These are phyloP conservation scores for Leptinotarsa defecta DNA, from an alignment of 1,140 invertebrate species.

Conservation along the genomic window DNA sequence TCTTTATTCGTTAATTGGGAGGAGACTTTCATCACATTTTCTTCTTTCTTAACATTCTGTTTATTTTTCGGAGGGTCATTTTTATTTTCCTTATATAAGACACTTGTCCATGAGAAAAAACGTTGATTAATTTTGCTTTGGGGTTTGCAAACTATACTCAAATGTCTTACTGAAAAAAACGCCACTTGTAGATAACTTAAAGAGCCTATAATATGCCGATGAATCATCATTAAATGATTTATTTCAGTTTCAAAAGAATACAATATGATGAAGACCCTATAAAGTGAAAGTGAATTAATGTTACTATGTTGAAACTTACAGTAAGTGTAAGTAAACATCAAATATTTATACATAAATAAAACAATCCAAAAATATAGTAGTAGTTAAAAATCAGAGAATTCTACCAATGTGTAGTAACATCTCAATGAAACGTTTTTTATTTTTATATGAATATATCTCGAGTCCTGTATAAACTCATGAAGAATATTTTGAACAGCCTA, in stretches of 20 bases:
- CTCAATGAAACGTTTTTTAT: too few species aligned
- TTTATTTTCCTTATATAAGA: background rate
- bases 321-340: background rate
- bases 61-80: background rate
- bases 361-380: background rate
- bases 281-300: too few species aligned
- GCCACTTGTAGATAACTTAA: background rate
- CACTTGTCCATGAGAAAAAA: constrained; percentile 11
- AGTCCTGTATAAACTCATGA: too few species aligned
- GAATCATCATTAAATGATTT: too few species aligned
- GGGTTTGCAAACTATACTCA: background rate
- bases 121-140: background rate
- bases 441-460: too few species aligned
- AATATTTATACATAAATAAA: background rate
- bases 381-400: too few species aligned
- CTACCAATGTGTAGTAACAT: too few species aligned
- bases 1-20: constrained; percentile 29
- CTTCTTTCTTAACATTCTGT: background rate
- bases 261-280: too few species aligned
- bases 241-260: too few species aligned
- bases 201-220: background rate
- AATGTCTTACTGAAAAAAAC: background rate
- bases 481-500: too few species aligned
- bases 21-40: constrained; percentile 29
- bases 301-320: too few species aligned